Conservation (phyloP, 2,888 invertebrate genomes). For the Prenolepis imparis region DNA sequence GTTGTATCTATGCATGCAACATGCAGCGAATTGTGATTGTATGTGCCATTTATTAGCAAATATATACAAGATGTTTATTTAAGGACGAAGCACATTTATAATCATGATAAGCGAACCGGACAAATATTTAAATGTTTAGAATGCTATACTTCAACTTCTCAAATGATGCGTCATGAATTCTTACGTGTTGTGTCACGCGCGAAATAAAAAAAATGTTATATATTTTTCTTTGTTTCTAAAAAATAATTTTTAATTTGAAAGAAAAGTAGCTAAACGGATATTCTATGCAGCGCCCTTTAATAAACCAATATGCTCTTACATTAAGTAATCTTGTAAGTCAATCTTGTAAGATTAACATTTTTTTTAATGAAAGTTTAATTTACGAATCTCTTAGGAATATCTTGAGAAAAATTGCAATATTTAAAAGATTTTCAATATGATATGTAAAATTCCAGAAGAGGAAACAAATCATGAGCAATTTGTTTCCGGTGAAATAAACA, state of each 20-base stretch:
- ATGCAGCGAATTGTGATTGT: slow-evolving; percentile 53
- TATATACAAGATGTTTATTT: slow-evolving; percentile 34
- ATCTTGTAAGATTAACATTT: background rate
- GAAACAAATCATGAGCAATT: slow-evolving; percentile 42
- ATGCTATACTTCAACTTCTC: background rate
- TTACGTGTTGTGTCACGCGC: background rate
- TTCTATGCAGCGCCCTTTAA: background rate
- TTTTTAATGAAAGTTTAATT: slow-evolving; percentile 37
- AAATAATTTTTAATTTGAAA: background rate
- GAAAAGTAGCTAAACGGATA: background rate
- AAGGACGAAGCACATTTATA: slow-evolving; percentile 1
- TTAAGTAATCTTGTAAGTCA: background rate
- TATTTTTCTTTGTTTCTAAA: background rate
- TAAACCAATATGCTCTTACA: background rate
- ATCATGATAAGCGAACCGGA: background rate
- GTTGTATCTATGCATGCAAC: slow-evolving; percentile 61
- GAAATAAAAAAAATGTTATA: background rate
- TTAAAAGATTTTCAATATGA: slow-evolving; percentile 58
- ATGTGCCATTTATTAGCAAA: slow-evolving; percentile 1
- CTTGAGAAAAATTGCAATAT: slow-evolving; percentile 33
- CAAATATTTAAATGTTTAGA: slow-evolving; percentile 4
- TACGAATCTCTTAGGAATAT: background rate
- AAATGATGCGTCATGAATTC: background rate
- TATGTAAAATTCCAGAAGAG: slow-evolving; percentile 60
- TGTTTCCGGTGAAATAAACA: slow-evolving; percentile 52